Base-by-base conservation (phyloP, 2,888 invertebrate species). In the Emmelina monodactyla region DNA sequence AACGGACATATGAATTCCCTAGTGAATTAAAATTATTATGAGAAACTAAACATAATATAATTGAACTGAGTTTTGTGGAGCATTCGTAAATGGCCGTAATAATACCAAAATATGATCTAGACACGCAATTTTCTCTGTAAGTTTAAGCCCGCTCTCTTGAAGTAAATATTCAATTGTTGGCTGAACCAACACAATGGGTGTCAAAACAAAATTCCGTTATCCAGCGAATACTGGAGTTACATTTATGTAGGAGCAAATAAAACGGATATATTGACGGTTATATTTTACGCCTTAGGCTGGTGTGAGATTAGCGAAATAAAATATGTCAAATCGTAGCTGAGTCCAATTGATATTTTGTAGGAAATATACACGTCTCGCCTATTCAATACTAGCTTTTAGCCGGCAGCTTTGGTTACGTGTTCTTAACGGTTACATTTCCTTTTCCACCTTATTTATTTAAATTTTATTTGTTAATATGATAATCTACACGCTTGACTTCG, bases 1-100 rank as follows among this genome's bases (percentile, higher is more conserved):
- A n/a, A n/a, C n/a, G n/a, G n/a, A n/a, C n/a, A n/a, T n/a, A n/a
- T n/a, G n/a, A n/a, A n/a, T n/a, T n/a, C n/a, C n/a, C n/a, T n/a
- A 44, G 43, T 44, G 49, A 56, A 58, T 60, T 58, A 53, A 58
- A 55, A 56, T 58, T 44, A 60, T 58, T 55, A 61, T 60, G 58
- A 55, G 58, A 59, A 56, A 46, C 46, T 37, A 42, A 34, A 28
- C 51, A 47, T 44, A 54, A 51, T 57, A 53, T 52, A 46, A 49
- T 44, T 38, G 38, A 39, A 41, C 45, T 45, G 44, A 41, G 40
- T 36, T 45, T 31, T 35, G 35, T 25, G 25, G 25, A 11, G 25
- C 25, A 4, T 25, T 25, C 11, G 25, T 25, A 25, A 25, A 25
- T 22, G 32, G 14, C 34, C 32, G 37, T 37, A 31, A 32, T 37